Base-by-base conservation (phyloP, 1,140 invertebrate species). In the Nixonia krombeini region DNA sequence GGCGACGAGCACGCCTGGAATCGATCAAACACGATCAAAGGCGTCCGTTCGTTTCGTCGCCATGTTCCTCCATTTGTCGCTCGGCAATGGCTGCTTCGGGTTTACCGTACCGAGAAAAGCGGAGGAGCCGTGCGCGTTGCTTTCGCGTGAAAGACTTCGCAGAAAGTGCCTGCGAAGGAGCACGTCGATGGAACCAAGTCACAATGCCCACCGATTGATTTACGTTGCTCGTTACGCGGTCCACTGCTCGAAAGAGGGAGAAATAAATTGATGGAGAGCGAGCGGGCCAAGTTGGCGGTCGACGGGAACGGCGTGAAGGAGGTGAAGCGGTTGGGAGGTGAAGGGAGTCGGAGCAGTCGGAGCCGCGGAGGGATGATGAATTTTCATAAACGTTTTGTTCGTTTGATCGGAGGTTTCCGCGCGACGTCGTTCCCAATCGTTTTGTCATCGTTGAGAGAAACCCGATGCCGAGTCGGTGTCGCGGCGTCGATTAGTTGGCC, bases 171-270 rank as follows among this genome's bases (percentile, higher is more conserved):
- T 9, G 23, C 55, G 26, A 55, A 62, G 57, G 47, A 73, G 56
- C 53, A 58, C 57, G 71, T 50, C 44, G 52, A 50, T 37, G 72
- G 33, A 73, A 74, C 70, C 66, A 76, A 83, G 78, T 66, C 81
- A 80, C 80, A 80, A 83, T 84, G 80, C 80, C 77, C 79, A 73
- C 70, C 78, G 83, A 85, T 85, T 85, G 84, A 85, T 85, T 85
- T 85, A 85, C 81, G 82, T 83, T 83, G 77, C 82, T 85, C 81
- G 81, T 85, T 85, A 84, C 82, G 81, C 81, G 82, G 76, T 84
- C 75, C 78, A 79, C 72, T 82, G 83, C 79, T 79, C 74, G 59
- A 74, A 73, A 79, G 74, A 81, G 75, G 80, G 76, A 79, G 79
- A 84, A 85, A 83, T 83, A 84, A 83, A 84, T 83, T 83, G 82